Conservation (phyloP, 23 tunicate genomes). For the Ciona savignyi region DNA sequence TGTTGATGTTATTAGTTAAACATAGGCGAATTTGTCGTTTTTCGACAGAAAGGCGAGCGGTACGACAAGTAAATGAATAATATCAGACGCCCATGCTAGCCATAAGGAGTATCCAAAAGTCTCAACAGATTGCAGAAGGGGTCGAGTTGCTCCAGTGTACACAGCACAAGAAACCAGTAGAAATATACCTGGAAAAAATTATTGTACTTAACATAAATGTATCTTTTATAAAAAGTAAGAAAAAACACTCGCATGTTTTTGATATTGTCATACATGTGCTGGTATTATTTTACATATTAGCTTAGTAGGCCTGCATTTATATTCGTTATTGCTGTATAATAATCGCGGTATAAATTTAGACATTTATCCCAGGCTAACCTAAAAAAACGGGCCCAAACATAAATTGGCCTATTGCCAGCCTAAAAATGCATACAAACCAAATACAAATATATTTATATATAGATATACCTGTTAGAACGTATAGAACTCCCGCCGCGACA, state of each 20-base stretch:
- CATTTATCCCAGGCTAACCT: too few species aligned
- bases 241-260: background rate
- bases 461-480: too few species aligned
- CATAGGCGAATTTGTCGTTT: background rate
- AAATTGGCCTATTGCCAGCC: too few species aligned
- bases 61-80: constrained; percentile 19
- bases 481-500: background rate
- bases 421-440: too few species aligned
- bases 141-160: constrained; percentile 30
- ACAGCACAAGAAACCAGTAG: constrained; percentile 41
- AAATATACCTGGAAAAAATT: constrained; percentile 31
- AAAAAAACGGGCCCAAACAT: too few species aligned
- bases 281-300: too few species aligned
- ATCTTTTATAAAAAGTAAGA: background rate
- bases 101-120: constrained; percentile 66
- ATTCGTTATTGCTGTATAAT: too few species aligned
- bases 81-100: constrained; percentile 56
- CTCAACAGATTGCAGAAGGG: background rate
- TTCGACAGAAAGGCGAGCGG: constrained; percentile 25
- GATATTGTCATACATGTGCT: too few species aligned
- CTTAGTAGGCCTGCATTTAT: too few species aligned
- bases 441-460: too few species aligned
- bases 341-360: too few species aligned
- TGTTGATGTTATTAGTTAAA: too few species aligned
- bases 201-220: background rate